These are phyloP conservation scores for Cinclus cinclus DNA, from an alignment of 2,113 vertebrate species.

Conservation along the genomic window DNA sequence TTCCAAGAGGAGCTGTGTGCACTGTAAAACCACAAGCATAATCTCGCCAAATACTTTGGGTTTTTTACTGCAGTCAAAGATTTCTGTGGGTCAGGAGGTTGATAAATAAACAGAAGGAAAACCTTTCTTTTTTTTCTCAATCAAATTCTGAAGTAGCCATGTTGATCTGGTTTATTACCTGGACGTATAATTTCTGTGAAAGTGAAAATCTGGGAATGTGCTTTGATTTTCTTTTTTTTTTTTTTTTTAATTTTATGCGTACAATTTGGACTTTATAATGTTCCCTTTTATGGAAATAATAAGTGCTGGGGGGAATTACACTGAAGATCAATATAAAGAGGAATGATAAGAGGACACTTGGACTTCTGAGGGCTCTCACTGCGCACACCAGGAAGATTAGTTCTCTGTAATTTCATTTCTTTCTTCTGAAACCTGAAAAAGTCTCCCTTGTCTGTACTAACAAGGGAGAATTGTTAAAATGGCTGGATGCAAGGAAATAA, in stretches of 20 bases:
- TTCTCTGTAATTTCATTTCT: neutral
- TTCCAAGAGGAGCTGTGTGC: neutral
- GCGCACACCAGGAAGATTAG: neutral
- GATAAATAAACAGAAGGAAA: neutral
- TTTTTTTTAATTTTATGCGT: neutral
- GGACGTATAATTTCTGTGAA: neutral
- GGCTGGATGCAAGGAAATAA: neutral
- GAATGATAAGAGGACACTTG: neutral
- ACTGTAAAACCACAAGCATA: neutral
- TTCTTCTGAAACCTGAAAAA: neutral
- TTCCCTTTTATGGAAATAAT: neutral
- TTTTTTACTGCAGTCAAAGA: neutral
- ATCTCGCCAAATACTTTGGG: neutral
- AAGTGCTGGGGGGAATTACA: neutral
- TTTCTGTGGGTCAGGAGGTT: neutral
- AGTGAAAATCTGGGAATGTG: neutral
- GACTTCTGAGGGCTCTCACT: neutral
- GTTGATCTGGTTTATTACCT: neutral
- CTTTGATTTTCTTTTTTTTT: neutral
- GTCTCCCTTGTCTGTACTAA: neutral
- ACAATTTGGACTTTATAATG: neutral
- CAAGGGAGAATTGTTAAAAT: neutral
- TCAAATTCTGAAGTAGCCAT: neutral
- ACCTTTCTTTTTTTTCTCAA: neutral
- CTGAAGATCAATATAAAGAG: neutral